These are phyloP conservation scores for Atlantisia rogersi DNA, from an alignment of 2,113 vertebrate genomes.

Conservation along the genomic window DNA sequence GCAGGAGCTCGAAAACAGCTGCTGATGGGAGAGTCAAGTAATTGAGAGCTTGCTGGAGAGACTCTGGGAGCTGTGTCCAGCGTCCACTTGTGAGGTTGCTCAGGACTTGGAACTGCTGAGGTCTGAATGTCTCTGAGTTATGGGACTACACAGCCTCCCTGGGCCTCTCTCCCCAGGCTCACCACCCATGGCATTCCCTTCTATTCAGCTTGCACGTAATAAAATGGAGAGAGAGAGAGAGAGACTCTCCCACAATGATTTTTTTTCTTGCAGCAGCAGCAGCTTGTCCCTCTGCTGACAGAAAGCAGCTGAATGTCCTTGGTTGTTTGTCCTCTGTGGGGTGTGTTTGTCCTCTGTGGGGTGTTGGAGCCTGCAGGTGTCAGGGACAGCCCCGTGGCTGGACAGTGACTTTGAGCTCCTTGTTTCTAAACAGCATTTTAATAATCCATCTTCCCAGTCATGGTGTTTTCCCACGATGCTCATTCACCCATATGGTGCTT, in stretches of 20 bases:
- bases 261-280: neutral
- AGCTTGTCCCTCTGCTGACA: neutral
- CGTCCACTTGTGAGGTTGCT: neutral
- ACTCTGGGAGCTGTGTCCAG: neutral
- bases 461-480: neutral
- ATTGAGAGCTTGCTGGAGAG: neutral
- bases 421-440: neutral
- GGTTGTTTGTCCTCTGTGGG: neutral
- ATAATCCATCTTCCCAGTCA: neutral
- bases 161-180: neutral
- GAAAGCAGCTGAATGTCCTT: neutral
- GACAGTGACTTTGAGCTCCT: neutral
- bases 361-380: rapidly evolving
- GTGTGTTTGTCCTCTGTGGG: neutral
- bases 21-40: rapidly evolving
- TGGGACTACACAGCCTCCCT: neutral
- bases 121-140: neutral
- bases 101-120: neutral
- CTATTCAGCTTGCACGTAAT: neutral
- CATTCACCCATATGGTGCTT: neutral
- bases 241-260: neutral
- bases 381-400: neutral
- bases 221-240: neutral
- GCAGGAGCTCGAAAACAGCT: neutral
- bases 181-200: neutral